Base-by-base conservation (phyloP, 2,888 invertebrate species). In the Drosophila cognata region DNA sequence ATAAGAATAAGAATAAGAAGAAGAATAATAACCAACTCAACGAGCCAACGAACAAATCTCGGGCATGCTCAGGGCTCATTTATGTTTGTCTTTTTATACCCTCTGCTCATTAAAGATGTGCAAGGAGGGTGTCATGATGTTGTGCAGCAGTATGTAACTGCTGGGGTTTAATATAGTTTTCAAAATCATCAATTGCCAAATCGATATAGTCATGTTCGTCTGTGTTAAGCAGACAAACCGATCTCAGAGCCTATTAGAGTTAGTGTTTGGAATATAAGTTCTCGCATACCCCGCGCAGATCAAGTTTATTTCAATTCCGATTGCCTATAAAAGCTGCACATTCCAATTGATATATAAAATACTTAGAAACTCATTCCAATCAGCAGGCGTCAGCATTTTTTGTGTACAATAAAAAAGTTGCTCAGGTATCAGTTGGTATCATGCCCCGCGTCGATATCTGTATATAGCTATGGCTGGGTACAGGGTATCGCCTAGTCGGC, bases 51-150 rank as follows among this genome's bases (percentile, higher is more conserved):
- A 73, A 81, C 73, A 71, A 67, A 77, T 77, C 72, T 77, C 67
- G 69, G 68, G 69, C 68, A 35, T 75, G 70, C 73, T 60, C 73
- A 63, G 55, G 80, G 71, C 68, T 77, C 81, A 68, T 71, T 77
- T 70, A 60, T 81, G 77, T 63, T 74, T 79, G 74, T 68, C 36
- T 74, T 68, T 50, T 66, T 62, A 72, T 25, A 25, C 46, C 46
- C 46, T 25, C 2, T 1, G 25, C 16, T 25, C 25, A 25, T 25
- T 25, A 25, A 46, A 25, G 16, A 46, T 25, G 46, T 16, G 7
- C 8, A 16, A 16, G 4, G 8, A 46, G 46, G 46, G 25, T 46
- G 46, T 46, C 8, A 46, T 46, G 8, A 46, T 46, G 46, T 46
- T 46, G 16, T 28, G 46, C 25, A 16, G 46, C 1, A 46, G 46